Evolutionary conservation across 2,797 vertebrate genomes (phyloP).

Genomic region (Heteromormyrus szaboi): DNA sequence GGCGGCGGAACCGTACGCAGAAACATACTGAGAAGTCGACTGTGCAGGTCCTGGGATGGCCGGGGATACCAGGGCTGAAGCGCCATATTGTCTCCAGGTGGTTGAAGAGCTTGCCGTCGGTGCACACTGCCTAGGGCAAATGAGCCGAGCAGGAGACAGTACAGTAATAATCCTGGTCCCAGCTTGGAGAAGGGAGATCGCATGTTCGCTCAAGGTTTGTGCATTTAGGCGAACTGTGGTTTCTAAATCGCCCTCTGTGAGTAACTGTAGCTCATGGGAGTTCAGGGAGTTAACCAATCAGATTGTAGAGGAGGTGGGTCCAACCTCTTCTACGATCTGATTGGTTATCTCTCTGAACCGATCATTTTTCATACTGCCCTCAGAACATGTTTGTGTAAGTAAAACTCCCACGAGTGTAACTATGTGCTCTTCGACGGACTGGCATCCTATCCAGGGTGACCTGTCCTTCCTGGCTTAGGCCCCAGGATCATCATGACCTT

Average conservation of each 20-base stretch:
- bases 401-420: neutral
- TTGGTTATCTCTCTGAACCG: neutral
- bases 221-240: neutral
- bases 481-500: neutral
- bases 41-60: slow-evolving; percentile 87
- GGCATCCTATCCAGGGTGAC: neutral
- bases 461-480: neutral
- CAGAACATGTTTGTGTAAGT: neutral
- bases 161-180: neutral
- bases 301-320: neutral
- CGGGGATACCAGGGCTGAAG: slow-evolving; percentile 88
- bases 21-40: slow-evolving; percentile 88
- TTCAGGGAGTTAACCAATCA: neutral
- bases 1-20: too few relatives aligned
- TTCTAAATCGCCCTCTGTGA: neutral
- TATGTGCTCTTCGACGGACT: neutral
- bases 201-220: neutral
- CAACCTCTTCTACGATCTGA: neutral
- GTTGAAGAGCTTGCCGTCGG: slow-evolving; percentile 88
- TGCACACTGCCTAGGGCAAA: slow-evolving; percentile 75
- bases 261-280: neutral
- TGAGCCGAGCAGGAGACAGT: neutral
- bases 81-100: slow-evolving; percentile 91
- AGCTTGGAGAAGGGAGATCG: neutral
- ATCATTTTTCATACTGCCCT: neutral